Conservation (phyloP, 1,140 invertebrate species). For the Spodoptera litura region DNA sequence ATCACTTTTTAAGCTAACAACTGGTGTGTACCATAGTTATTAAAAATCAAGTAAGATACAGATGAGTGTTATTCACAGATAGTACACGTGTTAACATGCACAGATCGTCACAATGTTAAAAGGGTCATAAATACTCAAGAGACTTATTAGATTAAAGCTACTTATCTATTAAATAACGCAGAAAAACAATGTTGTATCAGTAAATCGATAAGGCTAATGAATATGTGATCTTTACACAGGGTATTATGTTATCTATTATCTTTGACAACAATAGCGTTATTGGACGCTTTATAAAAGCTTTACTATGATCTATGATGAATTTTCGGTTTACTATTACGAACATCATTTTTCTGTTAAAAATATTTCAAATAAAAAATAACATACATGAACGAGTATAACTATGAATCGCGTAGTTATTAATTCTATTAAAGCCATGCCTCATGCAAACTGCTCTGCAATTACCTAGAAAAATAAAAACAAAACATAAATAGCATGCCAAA, state of each 20-base stretch:
- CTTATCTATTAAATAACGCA: constrained; percentile 59
- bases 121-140: constrained; percentile 39
- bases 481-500: constrained; percentile 71
- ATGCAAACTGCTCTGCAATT: constrained; percentile 76
- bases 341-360: constrained; percentile 45
- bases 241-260: constrained; percentile 46
- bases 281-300: constrained; percentile 29
- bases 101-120: constrained; percentile 11
- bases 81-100: constrained; percentile 37
- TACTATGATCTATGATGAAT: neutral
- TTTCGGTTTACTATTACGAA: constrained; percentile 33
- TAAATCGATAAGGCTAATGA: constrained; percentile 60
- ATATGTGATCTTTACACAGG: constrained; percentile 43
- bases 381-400: constrained; percentile 79
- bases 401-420: constrained; percentile 75
- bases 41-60: constrained; percentile 9
- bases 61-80: neutral
- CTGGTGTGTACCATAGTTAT: neutral
- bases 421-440: constrained; percentile 79
- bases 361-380: constrained; percentile 58
- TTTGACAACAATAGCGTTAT: constrained; percentile 22
- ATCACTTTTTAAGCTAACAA: constrained; percentile 17
- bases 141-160: constrained; percentile 49
- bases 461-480: constrained; percentile 77
- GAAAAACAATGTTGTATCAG: constrained; percentile 68